Evolutionary conservation across 2,797 vertebrate species (phyloP).

Genomic region (Acridotheres tristis): DNA sequence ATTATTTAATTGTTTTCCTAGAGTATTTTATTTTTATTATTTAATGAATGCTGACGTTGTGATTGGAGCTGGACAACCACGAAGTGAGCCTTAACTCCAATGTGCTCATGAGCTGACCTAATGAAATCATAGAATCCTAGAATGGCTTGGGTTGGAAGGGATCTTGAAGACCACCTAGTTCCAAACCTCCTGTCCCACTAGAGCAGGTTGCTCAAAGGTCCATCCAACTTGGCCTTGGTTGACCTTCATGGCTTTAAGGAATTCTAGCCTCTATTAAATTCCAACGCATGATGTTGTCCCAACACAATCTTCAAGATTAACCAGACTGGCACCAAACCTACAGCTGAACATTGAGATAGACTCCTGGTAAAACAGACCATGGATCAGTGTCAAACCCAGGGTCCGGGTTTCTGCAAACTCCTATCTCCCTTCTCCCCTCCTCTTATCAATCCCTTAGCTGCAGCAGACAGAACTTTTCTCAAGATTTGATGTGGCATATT

Average conservation of each 20-base stretch:
- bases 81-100: background rate
- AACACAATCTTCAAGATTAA: background rate
- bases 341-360: background rate
- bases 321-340: background rate
- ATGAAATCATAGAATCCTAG: background rate
- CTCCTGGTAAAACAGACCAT: background rate
- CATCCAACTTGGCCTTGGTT: background rate
- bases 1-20: conserved; percentile 71
- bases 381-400: background rate
- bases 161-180: background rate
- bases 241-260: background rate
- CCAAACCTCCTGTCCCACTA: background rate
- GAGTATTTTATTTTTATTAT: conserved; percentile 64
- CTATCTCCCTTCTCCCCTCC: background rate
- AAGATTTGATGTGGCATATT: background rate
- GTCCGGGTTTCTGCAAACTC: background rate
- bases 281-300: background rate
- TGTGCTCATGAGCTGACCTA: background rate
- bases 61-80: background rate
- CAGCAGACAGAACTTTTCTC: background rate
- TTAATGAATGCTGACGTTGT: conserved; percentile 10
- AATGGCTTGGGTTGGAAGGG: background rate
- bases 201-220: background rate
- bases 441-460: background rate
- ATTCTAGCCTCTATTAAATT: background rate